These are phyloP conservation scores for Autographa gamma DNA, from an alignment of 2,888 invertebrate species.

Conservation along the genomic window DNA sequence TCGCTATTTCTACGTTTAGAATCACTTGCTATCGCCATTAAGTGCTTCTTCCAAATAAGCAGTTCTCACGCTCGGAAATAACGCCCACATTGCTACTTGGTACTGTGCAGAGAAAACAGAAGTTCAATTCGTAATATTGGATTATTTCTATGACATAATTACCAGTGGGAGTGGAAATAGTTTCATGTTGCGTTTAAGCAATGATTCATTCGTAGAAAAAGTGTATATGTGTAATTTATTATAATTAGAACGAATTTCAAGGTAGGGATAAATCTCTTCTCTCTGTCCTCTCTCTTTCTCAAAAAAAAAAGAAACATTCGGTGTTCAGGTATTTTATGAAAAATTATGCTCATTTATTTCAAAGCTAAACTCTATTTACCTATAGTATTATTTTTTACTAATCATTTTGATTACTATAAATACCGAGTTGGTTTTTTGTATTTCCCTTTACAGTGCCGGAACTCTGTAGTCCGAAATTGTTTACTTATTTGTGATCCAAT, in stretches of 20 bases:
- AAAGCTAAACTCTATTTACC: too few relatives aligned
- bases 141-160: not conserved
- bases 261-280: too few relatives aligned
- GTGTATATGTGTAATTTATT: too few relatives aligned
- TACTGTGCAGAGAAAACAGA: conserved; percentile 17
- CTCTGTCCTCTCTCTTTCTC: too few relatives aligned
- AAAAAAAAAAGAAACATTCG: too few relatives aligned
- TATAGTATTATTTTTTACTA: too few relatives aligned
- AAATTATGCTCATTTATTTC: too few relatives aligned
- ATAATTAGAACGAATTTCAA: too few relatives aligned
- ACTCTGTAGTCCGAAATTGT: conserved; percentile 36
- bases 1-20: conserved; percentile 46
- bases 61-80: conserved; percentile 54
- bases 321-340: too few relatives aligned
- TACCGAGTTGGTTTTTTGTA: conserved; percentile 13
- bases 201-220: too few relatives aligned
- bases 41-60: conserved; percentile 43
- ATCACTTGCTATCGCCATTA: conserved; percentile 49
- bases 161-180: too few relatives aligned
- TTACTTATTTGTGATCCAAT: conserved; percentile 53
- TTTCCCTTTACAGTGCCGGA: not conserved
- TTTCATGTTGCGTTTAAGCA: too few relatives aligned
- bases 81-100: conserved; percentile 43
- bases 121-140: conserved; percentile 12
- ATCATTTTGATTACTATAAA: not conserved